These are phyloP conservation scores for Percopsis omiscomaycus DNA, from an alignment of 2,797 vertebrate species.

Conservation along the genomic window DNA sequence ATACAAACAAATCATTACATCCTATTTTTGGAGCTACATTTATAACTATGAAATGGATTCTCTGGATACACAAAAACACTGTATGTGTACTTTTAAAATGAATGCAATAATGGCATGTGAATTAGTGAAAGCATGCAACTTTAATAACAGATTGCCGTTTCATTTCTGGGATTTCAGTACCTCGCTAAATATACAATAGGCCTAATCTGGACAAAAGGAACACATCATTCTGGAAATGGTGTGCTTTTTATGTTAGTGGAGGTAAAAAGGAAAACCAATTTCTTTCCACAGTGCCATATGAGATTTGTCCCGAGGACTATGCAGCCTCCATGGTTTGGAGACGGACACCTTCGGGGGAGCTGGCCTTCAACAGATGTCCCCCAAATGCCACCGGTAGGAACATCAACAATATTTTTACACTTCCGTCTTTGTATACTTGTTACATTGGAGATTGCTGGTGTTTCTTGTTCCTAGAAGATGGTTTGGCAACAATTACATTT, in stretches of 20 bases:
- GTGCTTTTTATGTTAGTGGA: not conserved
- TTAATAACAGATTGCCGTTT: constrained; percentile 22
- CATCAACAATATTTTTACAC: not conserved
- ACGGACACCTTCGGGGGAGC: constrained; percentile 94
- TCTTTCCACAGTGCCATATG: constrained; percentile 89
- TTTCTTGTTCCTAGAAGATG: too few relatives aligned
- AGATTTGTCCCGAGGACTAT: constrained; percentile 98
- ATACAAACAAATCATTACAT: too few relatives aligned
- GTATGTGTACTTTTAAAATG: too few relatives aligned
- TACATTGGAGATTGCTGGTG: too few relatives aligned
- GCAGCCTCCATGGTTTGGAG: constrained; percentile 98
- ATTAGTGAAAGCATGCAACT: constrained; percentile 18
- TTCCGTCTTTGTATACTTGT: too few relatives aligned
- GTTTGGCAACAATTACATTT: too few relatives aligned
- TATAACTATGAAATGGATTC: too few relatives aligned
- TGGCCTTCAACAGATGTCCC: constrained; percentile 96
- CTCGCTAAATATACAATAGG: not conserved
- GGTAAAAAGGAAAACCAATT: constrained; percentile 24
- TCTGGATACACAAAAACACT: too few relatives aligned
- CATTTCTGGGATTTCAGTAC: constrained; percentile 39
- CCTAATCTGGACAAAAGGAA: constrained; percentile 46
- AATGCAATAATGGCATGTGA: constrained; percentile 1
- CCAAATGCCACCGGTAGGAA: constrained; percentile 92
- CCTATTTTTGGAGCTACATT: too few relatives aligned
- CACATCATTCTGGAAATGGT: constrained; percentile 54